Base-by-base conservation (phyloP, 1,140 invertebrate species). In the Drosophila arawakana region DNA sequence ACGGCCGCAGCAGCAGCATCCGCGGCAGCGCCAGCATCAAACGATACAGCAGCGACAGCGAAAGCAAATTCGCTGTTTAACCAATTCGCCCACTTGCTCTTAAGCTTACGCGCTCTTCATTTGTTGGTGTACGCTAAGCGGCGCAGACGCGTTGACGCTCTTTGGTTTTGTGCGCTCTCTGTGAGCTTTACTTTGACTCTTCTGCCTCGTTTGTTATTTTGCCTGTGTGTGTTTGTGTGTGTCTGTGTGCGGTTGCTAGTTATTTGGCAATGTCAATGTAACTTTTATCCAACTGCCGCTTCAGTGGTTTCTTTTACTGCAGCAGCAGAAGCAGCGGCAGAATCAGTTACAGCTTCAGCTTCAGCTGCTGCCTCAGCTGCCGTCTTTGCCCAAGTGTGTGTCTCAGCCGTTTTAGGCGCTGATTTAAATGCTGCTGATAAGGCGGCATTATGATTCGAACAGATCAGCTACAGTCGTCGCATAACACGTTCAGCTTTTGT, bases 371-470 rank as follows among this genome's bases (percentile, higher is more conserved):
- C 13, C 44, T 7, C 34, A 15, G 52, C 34, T 10, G 11, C 18
- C 7, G 39, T 41, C 18, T 35, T 34, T 15, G 34, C 10, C 34
- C 37, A 35, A 10, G 52, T 35, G 39, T n/a, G 15, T 18, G 47
- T 49, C 34, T 39, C 34, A 61, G 47, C 61, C 50, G 72, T 78
- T 83, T 89, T 65, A 70, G 82, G 71, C 84, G 77, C 78, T 89
- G 84, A 89, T 89, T 89, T 89, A 88, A 89, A 89, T 89, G 84
- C 80, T 77, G 82, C 84, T 89, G 84, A 89, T 89, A 89, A 89
- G 85, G 84, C 68, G 85, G 81, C 84, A 84, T 88, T 88, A 88
- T 83, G 88, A 89, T 89, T 88, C 84, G 83, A 89, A 89, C 84
- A 78, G 73, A 60, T 68, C 58, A 73, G 83, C 76, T 72, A 67